Evolutionary conservation across 2,113 vertebrate genomes (phyloP), one percentile per base, ranked within the genome.

Genomic region (Anguilla rostrata): DNA sequence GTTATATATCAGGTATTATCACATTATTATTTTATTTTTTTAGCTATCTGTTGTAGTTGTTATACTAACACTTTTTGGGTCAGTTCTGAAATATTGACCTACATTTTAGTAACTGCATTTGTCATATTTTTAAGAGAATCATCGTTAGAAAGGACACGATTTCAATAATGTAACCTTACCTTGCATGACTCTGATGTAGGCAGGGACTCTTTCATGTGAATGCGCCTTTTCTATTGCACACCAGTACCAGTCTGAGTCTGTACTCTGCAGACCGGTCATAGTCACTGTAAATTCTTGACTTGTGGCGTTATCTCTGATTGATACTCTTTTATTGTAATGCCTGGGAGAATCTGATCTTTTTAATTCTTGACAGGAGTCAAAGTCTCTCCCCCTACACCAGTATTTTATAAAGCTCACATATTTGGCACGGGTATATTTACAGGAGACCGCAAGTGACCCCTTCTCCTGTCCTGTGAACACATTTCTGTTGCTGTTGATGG

Each of bases 161-260:
- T 8, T 3, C 71, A 75, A 75, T 75, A 34, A 75, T 66, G 18
- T 26, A 7, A 26, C 43, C 79, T 81, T 41, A 81, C 79, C 79
- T 41, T 2, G 39, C 16, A 39, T 41, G 39, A 81, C 79, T 20
- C 15, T 81, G 39, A 81, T 81, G 79, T 81, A 43, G 41, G 26
- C 79, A 81, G 79, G 14, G 11, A 81, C 79, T 81, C 22, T 43
- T 81, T 81, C 79, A 43, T 41, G 34, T 22, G 0, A 14, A 16
- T 14, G 0, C 1, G 1, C 39, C 22, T 26, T 81, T 43, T 81
- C 14, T 41, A 81, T 39, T 20, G 79, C 79, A 81, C 79, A 81
- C 79, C 79, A 81, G 79, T 81, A 81, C 79, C 79, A 81, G 79
- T 22, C 79, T 81, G 79, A 81, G 39, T 81, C 79, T 20, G 39